Percentiles rank a stretch among this genome's conserved stretches.
Conservation (phyloP, 1,140 invertebrate genomes). For the Habropoda laboriosa region DNA sequence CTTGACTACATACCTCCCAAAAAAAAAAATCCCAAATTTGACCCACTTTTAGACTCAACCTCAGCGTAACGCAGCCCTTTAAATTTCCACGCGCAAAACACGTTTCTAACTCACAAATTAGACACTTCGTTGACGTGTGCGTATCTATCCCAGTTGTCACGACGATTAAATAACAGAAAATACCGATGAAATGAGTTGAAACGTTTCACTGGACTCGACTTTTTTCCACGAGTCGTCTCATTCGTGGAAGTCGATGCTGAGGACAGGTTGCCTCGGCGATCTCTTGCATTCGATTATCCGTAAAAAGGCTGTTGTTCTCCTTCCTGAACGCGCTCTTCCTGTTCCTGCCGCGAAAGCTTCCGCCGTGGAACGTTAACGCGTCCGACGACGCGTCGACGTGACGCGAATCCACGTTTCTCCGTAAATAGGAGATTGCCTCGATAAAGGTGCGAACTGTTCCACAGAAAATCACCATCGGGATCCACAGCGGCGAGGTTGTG, state of each 20-base stretch:
- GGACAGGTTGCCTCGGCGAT: background rate
- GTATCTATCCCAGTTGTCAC: background rate
- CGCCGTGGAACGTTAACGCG: conserved; percentile 13
- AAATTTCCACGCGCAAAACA: too few relatives aligned
- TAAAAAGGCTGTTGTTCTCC: conserved; percentile 37
- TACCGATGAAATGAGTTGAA: background rate
- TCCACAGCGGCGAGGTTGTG: conserved; percentile 97
- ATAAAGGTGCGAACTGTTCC: conserved; percentile 50
- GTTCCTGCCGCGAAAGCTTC: conserved; percentile 36
- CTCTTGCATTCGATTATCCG: conserved; percentile 30
- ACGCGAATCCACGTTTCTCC: background rate
- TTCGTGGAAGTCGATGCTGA: background rate
- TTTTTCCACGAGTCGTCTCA: conserved; percentile 1
- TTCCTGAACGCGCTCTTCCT: conserved; percentile 34
- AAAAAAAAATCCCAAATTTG: too few relatives aligned
- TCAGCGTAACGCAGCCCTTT: too few relatives aligned
- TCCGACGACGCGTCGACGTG: conserved; percentile 26
- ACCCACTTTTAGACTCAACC: too few relatives aligned
- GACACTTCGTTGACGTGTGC: too few relatives aligned
- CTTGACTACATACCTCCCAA: too few relatives aligned
- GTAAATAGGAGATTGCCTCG: background rate
- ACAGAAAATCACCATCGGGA: conserved; percentile 97
- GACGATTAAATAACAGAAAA: background rate
- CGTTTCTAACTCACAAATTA: too few relatives aligned
- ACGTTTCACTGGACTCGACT: background rate